Evolutionary conservation across 2,888 invertebrate genomes (phyloP), one percentile per base, ranked within the genome.

Genomic region (Gymnocheta viridis): DNA sequence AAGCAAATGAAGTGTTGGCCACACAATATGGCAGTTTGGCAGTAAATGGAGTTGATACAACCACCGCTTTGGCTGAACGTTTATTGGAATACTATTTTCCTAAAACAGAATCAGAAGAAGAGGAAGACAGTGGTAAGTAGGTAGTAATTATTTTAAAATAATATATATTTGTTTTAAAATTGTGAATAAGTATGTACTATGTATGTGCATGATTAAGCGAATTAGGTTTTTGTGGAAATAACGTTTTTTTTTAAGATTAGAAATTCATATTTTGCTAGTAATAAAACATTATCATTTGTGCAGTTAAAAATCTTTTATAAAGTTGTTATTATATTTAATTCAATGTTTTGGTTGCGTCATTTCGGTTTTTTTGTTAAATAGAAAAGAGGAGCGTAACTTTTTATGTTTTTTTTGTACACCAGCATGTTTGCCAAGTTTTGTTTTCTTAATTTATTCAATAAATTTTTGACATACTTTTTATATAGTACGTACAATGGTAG

Each of bases 1-100:
- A 95, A 88, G 95, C 95, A 17, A 96, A 95, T 90, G 93, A 94
- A 64, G 93, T 96, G 69, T 92, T 96, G 62, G 94, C 94, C 35
- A 95, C 95, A 4, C 94, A 94, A 62, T 95, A 95, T 88, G 96
- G 96, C 2, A 94, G 93, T 89, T 93, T 94, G 88, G 95, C 95
- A 0, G 92, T 96, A 22, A 92, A 93, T 86, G 93, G 95, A 72
- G 93, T 96, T 22, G 96, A 96, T 89, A 93, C 93, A 3, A 95
- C 96, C 58, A 94, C 95, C 19, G 93, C 93, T 2, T 91, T 95
- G 81, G 95, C 96, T 22, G 96, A 96, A 92, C 94, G 94, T 81
- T 93, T 96, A 85, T 91, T 96, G 10, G 96, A 96, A 91, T 95
- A 94, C 88, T 96, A 96, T 90, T 93, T 96, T 86, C 96, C 95